These are phyloP conservation scores for Caenorhabditis inopinata DNA, from an alignment of 1,140 invertebrate genomes.

Conservation along the genomic window DNA sequence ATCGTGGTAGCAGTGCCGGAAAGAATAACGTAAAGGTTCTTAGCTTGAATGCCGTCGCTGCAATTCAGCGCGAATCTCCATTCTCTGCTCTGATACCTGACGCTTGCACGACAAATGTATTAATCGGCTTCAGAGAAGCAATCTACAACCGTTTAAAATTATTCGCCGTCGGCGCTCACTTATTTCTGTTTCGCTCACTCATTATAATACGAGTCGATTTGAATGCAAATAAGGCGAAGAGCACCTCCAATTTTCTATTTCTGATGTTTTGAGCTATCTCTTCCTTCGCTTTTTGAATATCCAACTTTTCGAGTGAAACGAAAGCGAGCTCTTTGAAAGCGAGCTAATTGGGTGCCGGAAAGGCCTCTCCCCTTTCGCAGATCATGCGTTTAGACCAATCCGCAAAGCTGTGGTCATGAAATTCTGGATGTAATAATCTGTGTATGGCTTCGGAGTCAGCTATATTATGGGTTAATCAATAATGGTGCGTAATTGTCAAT, in stretches of 20 bases:
- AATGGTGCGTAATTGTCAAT: no score
- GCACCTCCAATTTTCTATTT: neutral
- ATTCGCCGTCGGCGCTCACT: neutral
- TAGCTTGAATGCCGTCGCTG: no score
- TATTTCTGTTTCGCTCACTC: neutral
- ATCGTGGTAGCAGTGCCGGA: no score
- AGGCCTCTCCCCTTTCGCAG: neutral
- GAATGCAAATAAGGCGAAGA: neutral
- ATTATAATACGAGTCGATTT: slow-evolving; percentile 31
- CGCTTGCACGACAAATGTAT: neutral
- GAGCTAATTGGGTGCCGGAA: slow-evolving; percentile 26
- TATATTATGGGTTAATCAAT: no score
- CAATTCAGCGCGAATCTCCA: no score
- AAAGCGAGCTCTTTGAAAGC: neutral
- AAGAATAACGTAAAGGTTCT: no score
- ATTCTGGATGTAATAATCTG: no score
- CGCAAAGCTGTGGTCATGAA: neutral
- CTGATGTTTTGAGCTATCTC: neutral
- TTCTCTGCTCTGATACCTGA: no score
- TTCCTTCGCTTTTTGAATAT: neutral
- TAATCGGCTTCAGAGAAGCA: neutral
- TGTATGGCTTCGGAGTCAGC: no score
- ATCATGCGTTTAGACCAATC: neutral
- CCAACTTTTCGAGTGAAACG: neutral
- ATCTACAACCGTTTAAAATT: no score